phyloP scores from a whole-genome alignment of 2,113 vertebrate species.

The Misgurnus mizolepis region DNA sequence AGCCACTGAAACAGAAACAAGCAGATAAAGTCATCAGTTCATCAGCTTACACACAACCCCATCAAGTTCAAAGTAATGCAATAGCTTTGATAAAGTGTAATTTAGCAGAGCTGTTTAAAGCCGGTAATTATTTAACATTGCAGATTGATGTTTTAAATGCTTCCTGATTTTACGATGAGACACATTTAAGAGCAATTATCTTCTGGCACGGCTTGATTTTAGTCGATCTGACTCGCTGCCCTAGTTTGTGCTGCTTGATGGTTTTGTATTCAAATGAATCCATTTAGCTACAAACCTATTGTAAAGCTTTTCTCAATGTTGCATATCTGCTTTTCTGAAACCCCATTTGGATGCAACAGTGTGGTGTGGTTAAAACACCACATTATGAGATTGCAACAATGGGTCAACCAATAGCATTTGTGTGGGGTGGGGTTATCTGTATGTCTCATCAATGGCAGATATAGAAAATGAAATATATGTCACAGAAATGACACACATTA shows the following conservation, averaged over 20 bases:
- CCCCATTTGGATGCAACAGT: too few species aligned
- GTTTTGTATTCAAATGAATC: conserved; percentile 15
- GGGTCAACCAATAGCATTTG: too few species aligned
- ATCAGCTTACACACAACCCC: conserved; percentile 12
- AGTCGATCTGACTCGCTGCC: not conserved
- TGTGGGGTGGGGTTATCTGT: too few species aligned
- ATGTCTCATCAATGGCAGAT: too few species aligned
- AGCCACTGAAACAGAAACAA: conserved; percentile 20
- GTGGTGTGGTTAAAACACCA: too few species aligned
- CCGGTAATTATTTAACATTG: conserved; percentile 30
- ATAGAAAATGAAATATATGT: too few species aligned
- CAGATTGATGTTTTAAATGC: conserved; percentile 37
- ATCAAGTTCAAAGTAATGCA: not conserved
- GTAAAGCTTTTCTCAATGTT: conserved; percentile 7
- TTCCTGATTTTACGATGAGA: conserved; percentile 5
- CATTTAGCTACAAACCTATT: not conserved
- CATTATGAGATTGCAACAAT: too few species aligned
- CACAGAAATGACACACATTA: not conserved
- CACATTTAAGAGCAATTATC: conserved; percentile 34
- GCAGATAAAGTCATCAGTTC: conserved; percentile 3
- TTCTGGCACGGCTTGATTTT: not conserved
- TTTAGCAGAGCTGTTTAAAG: not conserved
- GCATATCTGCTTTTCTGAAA: conserved; percentile 1
- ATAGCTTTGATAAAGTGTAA: conserved; percentile 16
- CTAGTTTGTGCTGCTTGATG: conserved; percentile 16